Evolutionary conservation across 2,888 invertebrate species (phyloP), one percentile per base, ranked within the genome.

Genomic region (Seira ritae): DNA sequence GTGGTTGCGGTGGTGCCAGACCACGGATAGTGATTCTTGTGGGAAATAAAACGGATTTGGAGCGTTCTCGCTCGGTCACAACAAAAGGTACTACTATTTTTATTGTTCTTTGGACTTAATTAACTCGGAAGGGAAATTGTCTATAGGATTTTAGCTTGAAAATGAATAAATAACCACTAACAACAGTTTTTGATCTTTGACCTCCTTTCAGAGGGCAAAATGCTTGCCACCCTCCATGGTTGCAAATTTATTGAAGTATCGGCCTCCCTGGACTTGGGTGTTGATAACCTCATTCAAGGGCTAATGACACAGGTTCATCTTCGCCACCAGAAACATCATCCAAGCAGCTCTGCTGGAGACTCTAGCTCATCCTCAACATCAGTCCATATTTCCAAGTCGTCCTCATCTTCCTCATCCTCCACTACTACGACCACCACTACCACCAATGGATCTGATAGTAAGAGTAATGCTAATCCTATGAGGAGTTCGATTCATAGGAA

Each of bases 11-110:
- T 15, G 69, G 24, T 22, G 24, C 74, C 10, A 24, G 80, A 46
- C 80, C 80, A 65, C 74, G 80, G 12, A 74, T 80, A 46, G 82
- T 82, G 23, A 82, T 86, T 70, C 80, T 86, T 19, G 86, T 86
- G 37, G 86, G 82, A 24, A 86, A 86, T 69, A 86, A 86, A 75
- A 79, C 82, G 6, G 86, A 86, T 42, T 75, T 86, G 80, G 86
- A 86, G 68, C 55, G 86, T 10, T 84, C 84, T 8, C 69, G 86
- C 37, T 17, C 31, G 19, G 84, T 86, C 3, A 73, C 84, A 24
- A 42, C 71, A 55, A 80, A 84, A 80, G 84, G 84, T 84, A 37
- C 17, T 8, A 2, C 15, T 15, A 3, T 65, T 65, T 65, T 19
- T 2, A 23, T 67, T 12, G 62, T 6, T 6, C 10, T 15, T 12